A percentile compares a stretch with the other conserved stretches of the same genome.
These are phyloP conservation scores for Garra rufa DNA, from an alignment of 2,113 vertebrate genomes.

Conservation along the genomic window DNA sequence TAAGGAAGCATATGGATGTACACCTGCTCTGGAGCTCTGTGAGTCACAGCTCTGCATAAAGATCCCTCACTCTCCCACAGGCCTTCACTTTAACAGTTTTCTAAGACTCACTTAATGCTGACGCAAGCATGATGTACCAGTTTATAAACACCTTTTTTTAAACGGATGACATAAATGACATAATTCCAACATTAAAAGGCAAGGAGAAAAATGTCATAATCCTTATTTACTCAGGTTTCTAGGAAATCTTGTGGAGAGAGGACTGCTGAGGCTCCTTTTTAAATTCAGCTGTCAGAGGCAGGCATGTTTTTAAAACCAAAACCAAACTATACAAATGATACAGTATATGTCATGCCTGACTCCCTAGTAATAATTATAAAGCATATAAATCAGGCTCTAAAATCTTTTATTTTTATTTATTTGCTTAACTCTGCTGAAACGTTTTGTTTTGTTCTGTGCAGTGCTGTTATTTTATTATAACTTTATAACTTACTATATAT, in stretches of 20 bases:
- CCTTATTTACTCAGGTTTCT: background rate
- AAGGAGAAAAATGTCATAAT: slow-evolving; percentile 19
- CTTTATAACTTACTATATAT: too few species aligned
- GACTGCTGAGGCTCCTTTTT: background rate
- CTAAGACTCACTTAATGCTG: background rate
- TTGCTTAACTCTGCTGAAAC: background rate
- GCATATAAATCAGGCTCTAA: background rate
- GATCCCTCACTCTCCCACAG: background rate
- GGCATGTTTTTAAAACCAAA: background rate
- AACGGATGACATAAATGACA: background rate
- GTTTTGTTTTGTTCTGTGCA: background rate
- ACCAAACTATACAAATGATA: background rate
- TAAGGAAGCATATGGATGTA: slow-evolving; percentile 68
- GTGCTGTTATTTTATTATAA: background rate
- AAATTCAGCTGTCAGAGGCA: background rate
- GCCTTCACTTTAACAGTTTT: background rate
- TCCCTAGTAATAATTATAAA: background rate
- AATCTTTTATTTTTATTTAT: too few species aligned
- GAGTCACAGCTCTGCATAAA: slow-evolving; percentile 28
- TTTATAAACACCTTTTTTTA: background rate
- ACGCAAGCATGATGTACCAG: background rate
- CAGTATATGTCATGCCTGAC: background rate
- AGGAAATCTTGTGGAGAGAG: background rate
- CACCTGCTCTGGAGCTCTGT: slow-evolving; percentile 66
- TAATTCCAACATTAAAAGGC: slow-evolving; percentile 5